Conservation (phyloP, 1,140 invertebrate genomes). For the Cydia pomonella region DNA sequence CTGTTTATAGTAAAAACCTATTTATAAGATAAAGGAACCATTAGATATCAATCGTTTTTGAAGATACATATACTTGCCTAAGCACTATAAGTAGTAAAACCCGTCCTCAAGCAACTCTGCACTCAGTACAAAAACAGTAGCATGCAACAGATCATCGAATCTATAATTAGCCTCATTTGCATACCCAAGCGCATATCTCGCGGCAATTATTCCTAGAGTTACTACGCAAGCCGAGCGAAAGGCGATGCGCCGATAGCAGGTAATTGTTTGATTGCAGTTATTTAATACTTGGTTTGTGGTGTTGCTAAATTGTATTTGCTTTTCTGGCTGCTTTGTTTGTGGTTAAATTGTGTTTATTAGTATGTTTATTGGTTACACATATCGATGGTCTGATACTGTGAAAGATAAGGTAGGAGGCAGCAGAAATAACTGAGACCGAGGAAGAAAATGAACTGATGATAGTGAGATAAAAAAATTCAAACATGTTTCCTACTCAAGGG, state of each 20-base stretch:
- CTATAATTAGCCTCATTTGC: constrained; percentile 10
- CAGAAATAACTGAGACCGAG: too few species aligned
- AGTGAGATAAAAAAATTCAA: too few species aligned
- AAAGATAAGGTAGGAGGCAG: neutral
- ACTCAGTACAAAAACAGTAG: constrained; percentile 7
- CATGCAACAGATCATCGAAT: constrained; percentile 18
- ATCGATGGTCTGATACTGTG: neutral
- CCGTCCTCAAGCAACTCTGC: neutral
- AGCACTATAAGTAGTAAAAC: neutral
- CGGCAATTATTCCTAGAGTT: constrained; percentile 9
- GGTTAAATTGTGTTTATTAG: neutral
- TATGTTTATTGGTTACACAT: neutral
- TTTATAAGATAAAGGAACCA: too few species aligned
- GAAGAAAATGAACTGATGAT: too few species aligned
- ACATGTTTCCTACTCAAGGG: too few species aligned
- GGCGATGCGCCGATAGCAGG: constrained; percentile 2
- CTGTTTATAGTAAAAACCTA: too few species aligned
- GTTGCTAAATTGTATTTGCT: constrained; percentile 5
- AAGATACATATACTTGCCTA: too few species aligned
- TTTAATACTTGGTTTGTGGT: constrained; percentile 5
- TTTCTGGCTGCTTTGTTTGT: neutral
- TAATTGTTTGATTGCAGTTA: constrained; percentile 14
- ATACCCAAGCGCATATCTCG: neutral
- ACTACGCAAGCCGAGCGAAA: constrained; percentile 20
- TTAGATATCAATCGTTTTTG: too few species aligned